Conservation (phyloP, 2,888 invertebrate species). For the Leucophora obtusa region DNA sequence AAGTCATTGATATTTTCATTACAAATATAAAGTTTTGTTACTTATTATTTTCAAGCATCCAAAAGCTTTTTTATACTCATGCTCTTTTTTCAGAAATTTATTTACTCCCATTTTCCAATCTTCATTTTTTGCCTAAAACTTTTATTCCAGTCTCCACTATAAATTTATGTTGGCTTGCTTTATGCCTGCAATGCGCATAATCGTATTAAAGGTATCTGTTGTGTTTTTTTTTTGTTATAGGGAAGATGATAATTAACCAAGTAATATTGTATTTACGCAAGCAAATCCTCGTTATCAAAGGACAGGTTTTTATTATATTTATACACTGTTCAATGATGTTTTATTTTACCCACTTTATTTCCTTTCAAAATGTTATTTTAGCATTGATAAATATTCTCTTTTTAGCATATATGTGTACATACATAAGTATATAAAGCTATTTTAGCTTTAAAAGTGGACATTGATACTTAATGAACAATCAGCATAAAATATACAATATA, state of each 20-base stretch:
- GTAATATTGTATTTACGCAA: slow-evolving; percentile 62
- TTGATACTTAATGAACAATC: background rate
- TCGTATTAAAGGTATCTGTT: slow-evolving; percentile 27
- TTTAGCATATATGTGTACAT: background rate
- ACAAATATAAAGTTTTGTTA: background rate
- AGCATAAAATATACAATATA: background rate
- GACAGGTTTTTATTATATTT: slow-evolving; percentile 49
- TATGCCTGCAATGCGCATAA: slow-evolving; percentile 33
- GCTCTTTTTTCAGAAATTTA: background rate
- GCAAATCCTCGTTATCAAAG: slow-evolving; percentile 63
- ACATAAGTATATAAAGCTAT: slow-evolving; percentile 39
- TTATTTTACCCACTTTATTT: slow-evolving; percentile 8
- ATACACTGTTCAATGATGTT: background rate
- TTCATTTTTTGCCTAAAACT: background rate
- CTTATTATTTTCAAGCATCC: slow-evolving; percentile 2
- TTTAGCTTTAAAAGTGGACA: slow-evolving; percentile 40
- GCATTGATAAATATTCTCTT: slow-evolving; percentile 4
- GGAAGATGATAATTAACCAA: slow-evolving; percentile 55
- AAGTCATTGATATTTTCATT: slow-evolving; percentile 35
- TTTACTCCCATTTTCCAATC: background rate
- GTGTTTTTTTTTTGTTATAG: slow-evolving; percentile 2
- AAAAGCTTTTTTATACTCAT: slow-evolving; percentile 21
- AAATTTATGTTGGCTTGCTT: background rate
- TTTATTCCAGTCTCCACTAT: slow-evolving; percentile 55
- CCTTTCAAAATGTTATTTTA: slow-evolving; percentile 37